Base-by-base conservation (phyloP, 2,797 vertebrate genomes). In the Poeciliopsis turneri region DNA sequence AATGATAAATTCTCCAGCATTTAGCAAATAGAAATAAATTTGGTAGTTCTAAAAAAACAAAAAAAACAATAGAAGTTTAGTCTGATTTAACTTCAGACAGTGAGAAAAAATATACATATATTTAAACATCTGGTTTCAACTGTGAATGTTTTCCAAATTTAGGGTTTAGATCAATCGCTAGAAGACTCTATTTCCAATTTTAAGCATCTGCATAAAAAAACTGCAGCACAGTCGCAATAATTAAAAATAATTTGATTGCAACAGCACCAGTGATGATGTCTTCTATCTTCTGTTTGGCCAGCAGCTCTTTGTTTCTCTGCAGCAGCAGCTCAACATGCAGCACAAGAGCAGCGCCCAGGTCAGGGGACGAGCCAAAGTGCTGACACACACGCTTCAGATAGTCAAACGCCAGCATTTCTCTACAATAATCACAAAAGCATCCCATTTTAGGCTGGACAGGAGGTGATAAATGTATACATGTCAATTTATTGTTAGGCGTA, bases 271-370 rank as follows among this genome's bases (percentile, higher is more conserved):
- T 91, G 72, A 98, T 96, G 81, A 97, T 81, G 83, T 97, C 96
- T 90, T 98, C 97, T 83, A 97, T 96, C 94, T 98, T 98, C 90
- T 97, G 95, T 92, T 95, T 97, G 83, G 93, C 96, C 90, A 97
- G 87, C 53, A 95, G 89, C 77, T 97, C 97, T 90, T 96, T 97
- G 77, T 94, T 96, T 89, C 88, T 96, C 91, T 96, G 95, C 90
- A 99, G 91, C 90, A 99, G 95, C 53, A 98, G 93, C 87, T 97
- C 92, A 9, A 97, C 90, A 74, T 97, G 95, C 84, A 98, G 84
- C 73, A 99, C 90, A 30, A 96, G 89, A 85, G 95, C 95, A 82
- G 91, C 94, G 84, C 95, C 96, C 92, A 95, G 86, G 86, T 97
- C 94, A 91, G 97, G 95, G 83, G 96, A 96, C 18, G 95, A 94